These are phyloP conservation scores for Epirrhoe tristata DNA, from an alignment of 2,888 invertebrate genomes.

Conservation along the genomic window DNA sequence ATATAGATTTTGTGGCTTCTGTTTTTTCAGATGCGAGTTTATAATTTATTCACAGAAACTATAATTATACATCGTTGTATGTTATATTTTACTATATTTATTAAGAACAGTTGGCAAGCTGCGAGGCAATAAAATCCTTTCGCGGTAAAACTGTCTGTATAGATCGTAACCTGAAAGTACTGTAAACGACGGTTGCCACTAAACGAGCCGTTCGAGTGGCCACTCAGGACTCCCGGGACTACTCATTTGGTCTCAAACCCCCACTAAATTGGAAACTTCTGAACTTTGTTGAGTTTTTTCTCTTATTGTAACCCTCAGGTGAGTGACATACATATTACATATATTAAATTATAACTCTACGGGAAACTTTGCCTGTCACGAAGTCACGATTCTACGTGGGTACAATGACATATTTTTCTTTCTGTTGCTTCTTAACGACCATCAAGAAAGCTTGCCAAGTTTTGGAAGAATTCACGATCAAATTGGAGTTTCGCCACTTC, in stretches of 20 bases:
- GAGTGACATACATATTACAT: slow-evolving; percentile 15
- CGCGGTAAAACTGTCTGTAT: slow-evolving; percentile 14
- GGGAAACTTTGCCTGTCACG: slow-evolving; percentile 23
- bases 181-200: slow-evolving; percentile 13
- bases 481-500: slow-evolving; percentile 21
- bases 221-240: slow-evolving; percentile 12
- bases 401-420: slow-evolving; percentile 24
- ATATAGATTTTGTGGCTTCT: neutral
- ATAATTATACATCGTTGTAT: neutral
- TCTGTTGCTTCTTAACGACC: slow-evolving; percentile 26
- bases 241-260: slow-evolving; percentile 13
- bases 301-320: slow-evolving; percentile 18
- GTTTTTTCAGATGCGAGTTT: neutral
- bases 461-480: slow-evolving; percentile 10
- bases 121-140: slow-evolving; percentile 13
- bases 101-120: slow-evolving; percentile 5
- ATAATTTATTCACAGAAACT: neutral
- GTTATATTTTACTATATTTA: neutral
- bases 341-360: neutral
- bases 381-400: slow-evolving; percentile 4
- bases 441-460: slow-evolving; percentile 19
- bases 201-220: slow-evolving; percentile 22
- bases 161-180: slow-evolving; percentile 16
- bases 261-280: slow-evolving; percentile 25
- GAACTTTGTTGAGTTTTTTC: slow-evolving; percentile 23